Base-by-base conservation (phyloP, 2,888 invertebrate genomes). In the Orthosia cruda region DNA sequence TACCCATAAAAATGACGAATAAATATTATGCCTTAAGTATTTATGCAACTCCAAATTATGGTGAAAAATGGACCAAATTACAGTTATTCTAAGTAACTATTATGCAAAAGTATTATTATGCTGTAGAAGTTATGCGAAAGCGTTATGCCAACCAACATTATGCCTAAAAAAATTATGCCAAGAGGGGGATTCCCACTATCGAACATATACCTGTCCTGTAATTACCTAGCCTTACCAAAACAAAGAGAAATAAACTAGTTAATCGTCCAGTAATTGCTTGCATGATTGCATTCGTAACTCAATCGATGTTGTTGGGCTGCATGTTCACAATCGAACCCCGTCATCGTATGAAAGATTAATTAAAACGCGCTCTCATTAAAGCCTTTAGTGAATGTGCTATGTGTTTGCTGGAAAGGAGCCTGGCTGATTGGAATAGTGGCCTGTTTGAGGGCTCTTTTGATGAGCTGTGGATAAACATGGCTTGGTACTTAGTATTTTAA, bases 301-400 rank as follows among this genome's bases (percentile, higher is more conserved):
- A 55, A 50, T 74, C 63, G 50, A 50, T 54, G 61, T 61, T 65
- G 57, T 58, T 47, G n/a, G 59, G 18, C 61, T 40, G 67, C 50
- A n/a, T 32, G 65, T 81, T 66, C 47, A 65, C 72, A 61, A 73
- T 50, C 58, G 58, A 64, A 47, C 55, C 49, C 54, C 62, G 63
- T 16, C 70, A 47, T 18, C 32, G 45, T 18, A 69, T 85, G 55
- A 81, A 62, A 66, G 82, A 85, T 85, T 81, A 81, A 81, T 81
- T 81, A 81, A 81, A 85, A 76, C 77, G 83, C 61, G 54, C 50
- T 69, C 76, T 81, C 81, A 81, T 81, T 85, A 84, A 26, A 45
- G 58, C 40, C 64, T 54, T 45, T 40, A 68, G 32, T 54, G 55
- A 20, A 7, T 55, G 23, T n/a, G 55, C 49, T 65, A 72, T 47